A percentile compares a stretch with the other conserved stretches of the same genome.
phyloP scores from a whole-genome alignment of 2,797 vertebrate genomes.

The Hemibagrus guttatus region DNA sequence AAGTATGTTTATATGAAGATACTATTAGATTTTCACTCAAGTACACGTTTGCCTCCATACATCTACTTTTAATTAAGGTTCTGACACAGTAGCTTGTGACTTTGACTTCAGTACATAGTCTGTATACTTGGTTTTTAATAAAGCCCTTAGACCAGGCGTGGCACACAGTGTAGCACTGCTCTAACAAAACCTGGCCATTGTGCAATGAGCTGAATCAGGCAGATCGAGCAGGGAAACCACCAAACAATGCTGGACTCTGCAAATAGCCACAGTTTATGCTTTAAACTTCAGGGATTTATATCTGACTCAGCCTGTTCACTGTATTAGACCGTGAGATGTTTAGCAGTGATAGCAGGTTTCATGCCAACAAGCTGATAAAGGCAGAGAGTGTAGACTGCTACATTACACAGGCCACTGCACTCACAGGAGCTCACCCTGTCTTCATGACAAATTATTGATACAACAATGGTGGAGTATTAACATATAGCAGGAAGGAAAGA shows the following conservation, averaged over 20 bases:
- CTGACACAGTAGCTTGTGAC: background rate
- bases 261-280: conserved; percentile 32
- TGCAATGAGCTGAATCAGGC: conserved; percentile 18
- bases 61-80: background rate
- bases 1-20: background rate
- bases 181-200: conserved; percentile 10
- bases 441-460: background rate
- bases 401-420: background rate
- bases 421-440: background rate
- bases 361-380: conserved; percentile 3
- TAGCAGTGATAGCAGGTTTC: conserved; percentile 26
- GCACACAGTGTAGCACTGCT: no score
- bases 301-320: conserved; percentile 18
- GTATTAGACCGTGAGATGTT: conserved; percentile 10
- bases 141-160: background rate
- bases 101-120: background rate
- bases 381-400: background rate
- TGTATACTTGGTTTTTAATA: background rate
- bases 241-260: conserved; percentile 27
- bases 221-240: conserved; percentile 6
- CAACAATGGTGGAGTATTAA: background rate
- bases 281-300: conserved; percentile 19
- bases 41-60: background rate
- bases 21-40: background rate
- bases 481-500: background rate